phyloP scores from a whole-genome alignment of 2,797 vertebrate species.

The Danio aesculapii region DNA sequence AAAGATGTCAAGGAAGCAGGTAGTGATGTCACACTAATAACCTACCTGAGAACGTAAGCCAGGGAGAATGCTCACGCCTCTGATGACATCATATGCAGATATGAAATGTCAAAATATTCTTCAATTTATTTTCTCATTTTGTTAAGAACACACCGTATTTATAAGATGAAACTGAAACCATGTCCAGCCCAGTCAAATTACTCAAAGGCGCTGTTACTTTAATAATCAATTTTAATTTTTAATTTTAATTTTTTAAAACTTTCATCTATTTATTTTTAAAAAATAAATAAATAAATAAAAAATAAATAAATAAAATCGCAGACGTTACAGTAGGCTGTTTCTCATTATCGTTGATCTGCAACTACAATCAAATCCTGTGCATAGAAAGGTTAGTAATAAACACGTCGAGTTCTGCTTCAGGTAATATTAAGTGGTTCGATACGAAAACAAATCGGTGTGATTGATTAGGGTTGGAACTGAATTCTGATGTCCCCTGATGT shows the following conservation, averaged over 20 bases:
- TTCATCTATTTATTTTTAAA: too few relatives aligned
- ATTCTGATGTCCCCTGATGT: too few relatives aligned
- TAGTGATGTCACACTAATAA: slow-evolving; percentile 21
- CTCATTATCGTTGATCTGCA: too few relatives aligned
- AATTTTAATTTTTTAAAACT: background rate
- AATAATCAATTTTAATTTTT: background rate
- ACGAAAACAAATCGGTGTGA: too few relatives aligned
- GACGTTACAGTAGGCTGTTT: too few relatives aligned
- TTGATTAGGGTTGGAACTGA: too few relatives aligned
- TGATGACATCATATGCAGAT: background rate
- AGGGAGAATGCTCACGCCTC: background rate
- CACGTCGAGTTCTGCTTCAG: too few relatives aligned
- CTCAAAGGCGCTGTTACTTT: background rate
- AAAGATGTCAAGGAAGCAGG: slow-evolving; percentile 15
- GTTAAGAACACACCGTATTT: background rate
- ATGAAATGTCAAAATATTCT: background rate
- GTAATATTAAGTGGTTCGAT: too few relatives aligned
- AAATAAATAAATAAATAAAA: too few relatives aligned
- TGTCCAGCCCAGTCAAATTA: background rate
- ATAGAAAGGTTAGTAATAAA: too few relatives aligned
- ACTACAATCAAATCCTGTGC: too few relatives aligned
- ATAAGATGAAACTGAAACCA: background rate
- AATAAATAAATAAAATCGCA: too few relatives aligned
- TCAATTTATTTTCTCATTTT: background rate
- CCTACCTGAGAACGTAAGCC: background rate